phyloP scores from a whole-genome alignment of 2,113 vertebrate genomes.

The Cyanoramphus novaezelandiae region DNA sequence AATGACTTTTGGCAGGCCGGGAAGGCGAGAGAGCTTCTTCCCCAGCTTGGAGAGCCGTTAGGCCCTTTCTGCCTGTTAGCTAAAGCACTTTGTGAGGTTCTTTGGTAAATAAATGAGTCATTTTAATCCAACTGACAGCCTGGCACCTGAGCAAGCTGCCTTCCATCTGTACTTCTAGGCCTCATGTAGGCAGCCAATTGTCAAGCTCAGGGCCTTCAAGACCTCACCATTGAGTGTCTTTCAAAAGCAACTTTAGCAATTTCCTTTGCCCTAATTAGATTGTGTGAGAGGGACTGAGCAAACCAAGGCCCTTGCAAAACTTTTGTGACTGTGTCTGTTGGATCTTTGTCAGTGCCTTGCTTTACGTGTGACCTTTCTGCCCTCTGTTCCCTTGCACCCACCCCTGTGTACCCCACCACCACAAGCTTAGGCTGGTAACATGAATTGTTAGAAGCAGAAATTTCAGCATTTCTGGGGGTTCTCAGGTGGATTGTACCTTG shows the following conservation, averaged over 20 bases:
- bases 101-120: constrained; percentile 99
- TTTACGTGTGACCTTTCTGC: not conserved
- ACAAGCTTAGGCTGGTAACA: accelerated
- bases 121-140: constrained; percentile 99
- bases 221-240: constrained; percentile 73
- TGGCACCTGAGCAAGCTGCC: constrained; percentile 97
- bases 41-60: constrained; percentile 74
- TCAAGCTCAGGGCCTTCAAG: constrained; percentile 73
- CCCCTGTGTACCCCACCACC: too few species aligned
- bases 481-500: not conserved
- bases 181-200: constrained; percentile 77
- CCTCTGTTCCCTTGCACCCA: not conserved
- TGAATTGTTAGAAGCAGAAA: not conserved
- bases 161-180: constrained; percentile 97
- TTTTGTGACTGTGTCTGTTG: not conserved
- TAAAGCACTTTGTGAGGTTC: constrained; percentile 95
- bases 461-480: not conserved
- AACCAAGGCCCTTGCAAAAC: not conserved
- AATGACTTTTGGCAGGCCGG: constrained; percentile 98
- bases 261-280: constrained; percentile 72
- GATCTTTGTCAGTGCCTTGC: accelerated
- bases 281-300: constrained; percentile 13
- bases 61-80: constrained; percentile 85
- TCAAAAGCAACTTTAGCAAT: constrained; percentile 75
- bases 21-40: constrained; percentile 77